phyloP scores from a whole-genome alignment of 2,113 vertebrate species.

The Etheostoma cragini region DNA sequence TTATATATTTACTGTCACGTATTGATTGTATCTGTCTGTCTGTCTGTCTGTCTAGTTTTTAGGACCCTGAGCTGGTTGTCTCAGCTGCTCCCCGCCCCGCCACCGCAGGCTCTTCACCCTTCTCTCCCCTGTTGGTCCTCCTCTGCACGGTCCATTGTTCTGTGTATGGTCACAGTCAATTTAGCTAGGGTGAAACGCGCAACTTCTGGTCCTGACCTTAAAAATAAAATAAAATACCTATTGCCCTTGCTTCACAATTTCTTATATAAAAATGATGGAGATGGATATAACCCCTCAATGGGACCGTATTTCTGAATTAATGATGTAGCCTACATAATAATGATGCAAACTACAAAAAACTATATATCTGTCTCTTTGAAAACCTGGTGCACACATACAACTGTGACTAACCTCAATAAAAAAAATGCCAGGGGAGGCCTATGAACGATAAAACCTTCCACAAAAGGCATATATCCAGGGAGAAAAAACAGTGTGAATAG shows the following conservation, averaged over 20 bases:
- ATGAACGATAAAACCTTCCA: too few species aligned
- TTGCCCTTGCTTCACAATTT: too few species aligned
- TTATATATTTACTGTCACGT: neutral
- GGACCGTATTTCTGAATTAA: neutral
- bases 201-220: conserved; percentile 40
- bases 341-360: neutral
- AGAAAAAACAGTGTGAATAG: too few species aligned
- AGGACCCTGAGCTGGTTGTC: conserved; percentile 44
- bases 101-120: conserved; percentile 57
- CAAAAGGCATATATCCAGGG: too few species aligned
- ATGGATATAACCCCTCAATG: neutral
- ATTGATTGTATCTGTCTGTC: neutral
- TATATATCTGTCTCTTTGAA: neutral
- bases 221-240: conserved; percentile 63
- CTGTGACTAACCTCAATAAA: neutral
- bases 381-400: neutral
- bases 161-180: conserved; percentile 32
- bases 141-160: conserved; percentile 76
- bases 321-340: neutral
- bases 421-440: neutral
- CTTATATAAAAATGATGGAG: neutral
- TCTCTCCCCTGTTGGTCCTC: conserved; percentile 28
- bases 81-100: conserved; percentile 27
- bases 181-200: neutral
- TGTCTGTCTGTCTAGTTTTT: conserved; percentile 23